Base-by-base conservation (phyloP, 2,888 invertebrate genomes). In the Melanophora roralis region DNA sequence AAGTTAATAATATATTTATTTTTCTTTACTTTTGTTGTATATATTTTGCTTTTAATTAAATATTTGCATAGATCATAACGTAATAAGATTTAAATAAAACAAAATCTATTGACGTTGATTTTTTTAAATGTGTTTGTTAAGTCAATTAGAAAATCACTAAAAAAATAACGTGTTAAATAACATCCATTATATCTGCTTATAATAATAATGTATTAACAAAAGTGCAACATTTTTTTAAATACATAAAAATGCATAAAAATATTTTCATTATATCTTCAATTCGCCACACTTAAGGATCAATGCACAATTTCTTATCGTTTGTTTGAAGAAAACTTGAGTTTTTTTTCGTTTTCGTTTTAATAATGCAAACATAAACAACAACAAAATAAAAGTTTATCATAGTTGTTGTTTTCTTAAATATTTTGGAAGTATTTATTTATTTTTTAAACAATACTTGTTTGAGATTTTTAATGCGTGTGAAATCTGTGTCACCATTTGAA, bases 71-170 rank as follows among this genome's bases (percentile, higher is more conserved):
- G 47, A 59, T 32, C 27, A 72, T 51, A 38, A 40, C 57, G 40
- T 64, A 65, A 32, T 32, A 12, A 47, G 14, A 47, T 65, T 45
- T 19, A 74, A 59, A 67, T 51, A 65, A 57, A 49, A 65, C 57
- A 74, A 74, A 57, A 43, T 21, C 14, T 49, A 51, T 74, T 74
- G 59, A 19, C 74, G 43, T 51, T 51, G 27, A 23, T 77, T 78
- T 75, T 80, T 62, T 80, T 71, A 55, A 67, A 68, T 75, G 40
- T 75, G 62, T 75, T 75, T 75, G 62, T 60, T 49, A 72, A 80
- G 67, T 72, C 75, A 71, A 67, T 80, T 67, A 75, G 75, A 79
- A 75, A 79, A 79, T 69, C 62, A 69, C 62, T 47, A 55, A n/a
- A 62, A n/a, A 55, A 69, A 55, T 55, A 62, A 69, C 43, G 75